phyloP scores from a whole-genome alignment of 1,140 invertebrate genomes.

The Globodera ellingtonae region DNA sequence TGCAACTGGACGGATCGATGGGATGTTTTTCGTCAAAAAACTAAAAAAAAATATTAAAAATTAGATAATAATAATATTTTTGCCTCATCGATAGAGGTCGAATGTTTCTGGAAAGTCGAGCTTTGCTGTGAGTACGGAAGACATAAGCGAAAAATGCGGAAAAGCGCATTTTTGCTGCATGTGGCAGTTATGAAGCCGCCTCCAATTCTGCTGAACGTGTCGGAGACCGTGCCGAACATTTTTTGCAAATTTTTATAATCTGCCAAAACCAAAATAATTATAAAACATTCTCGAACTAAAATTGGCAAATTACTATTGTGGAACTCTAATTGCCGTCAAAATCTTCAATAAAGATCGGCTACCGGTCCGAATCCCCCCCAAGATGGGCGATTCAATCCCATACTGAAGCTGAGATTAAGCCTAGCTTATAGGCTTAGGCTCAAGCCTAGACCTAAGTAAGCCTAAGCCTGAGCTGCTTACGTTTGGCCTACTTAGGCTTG shows the following conservation, averaged over 20 bases:
- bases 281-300: too few species aligned
- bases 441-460: too few species aligned
- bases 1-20: neutral
- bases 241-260: neutral
- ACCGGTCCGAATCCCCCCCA: too few species aligned
- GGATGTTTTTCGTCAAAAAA: neutral
- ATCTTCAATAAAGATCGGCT: too few species aligned
- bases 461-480: too few species aligned
- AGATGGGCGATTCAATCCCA: too few species aligned
- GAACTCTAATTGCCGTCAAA: too few species aligned
- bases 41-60: conserved; percentile 4
- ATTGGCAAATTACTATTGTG: too few species aligned
- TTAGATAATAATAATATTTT: neutral
- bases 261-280: neutral
- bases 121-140: conserved; percentile 22
- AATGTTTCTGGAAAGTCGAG: neutral
- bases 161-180: conserved; percentile 25
- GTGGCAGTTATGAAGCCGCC: conserved; percentile 22
- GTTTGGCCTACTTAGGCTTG: too few species aligned
- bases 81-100: neutral
- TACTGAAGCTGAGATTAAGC: too few species aligned
- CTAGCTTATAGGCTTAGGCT: too few species aligned
- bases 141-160: conserved; percentile 38
- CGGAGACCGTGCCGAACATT: conserved; percentile 21
- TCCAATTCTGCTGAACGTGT: conserved; percentile 11